phyloP scores from a whole-genome alignment of 2,888 invertebrate species.

The Apantesis nais region DNA sequence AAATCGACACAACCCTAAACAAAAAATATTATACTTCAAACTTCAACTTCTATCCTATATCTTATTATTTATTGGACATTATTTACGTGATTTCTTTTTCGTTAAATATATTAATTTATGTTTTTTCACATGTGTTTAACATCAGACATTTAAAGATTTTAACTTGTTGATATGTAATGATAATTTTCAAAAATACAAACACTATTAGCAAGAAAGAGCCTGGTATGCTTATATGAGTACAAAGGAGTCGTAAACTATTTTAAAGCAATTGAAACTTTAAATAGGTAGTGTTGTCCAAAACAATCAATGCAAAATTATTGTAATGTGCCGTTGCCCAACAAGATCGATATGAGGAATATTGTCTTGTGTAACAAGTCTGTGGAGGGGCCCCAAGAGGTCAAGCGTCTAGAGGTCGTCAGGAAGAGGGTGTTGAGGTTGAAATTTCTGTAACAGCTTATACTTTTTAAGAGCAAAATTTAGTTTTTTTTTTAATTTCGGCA shows the following conservation, averaged over 20 bases:
- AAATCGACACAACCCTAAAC: too few relatives aligned
- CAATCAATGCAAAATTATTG: slow-evolving; percentile 26
- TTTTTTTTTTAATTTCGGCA: neutral
- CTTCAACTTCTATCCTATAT: neutral
- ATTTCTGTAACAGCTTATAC: neutral
- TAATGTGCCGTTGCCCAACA: slow-evolving; percentile 46
- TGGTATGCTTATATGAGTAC: neutral
- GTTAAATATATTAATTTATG: neutral
- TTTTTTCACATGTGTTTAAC: neutral
- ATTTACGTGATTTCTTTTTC: neutral
- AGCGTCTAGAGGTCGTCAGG: slow-evolving; percentile 76
- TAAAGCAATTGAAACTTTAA: slow-evolving; percentile 5
- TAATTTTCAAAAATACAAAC: neutral
- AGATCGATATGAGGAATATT: slow-evolving; percentile 50
- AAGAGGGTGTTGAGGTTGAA: slow-evolving; percentile 47
- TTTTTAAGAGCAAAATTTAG: neutral
- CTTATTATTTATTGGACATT: neutral
- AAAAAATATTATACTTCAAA: neutral
- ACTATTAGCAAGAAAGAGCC: neutral
- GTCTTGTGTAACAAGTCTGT: slow-evolving; percentile 44
- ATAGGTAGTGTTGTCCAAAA: slow-evolving; percentile 1
- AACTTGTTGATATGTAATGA: slow-evolving; percentile 5
- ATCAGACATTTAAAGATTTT: neutral
- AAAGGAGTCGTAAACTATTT: slow-evolving; percentile 4
- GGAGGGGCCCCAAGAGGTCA: slow-evolving; percentile 56